Evolutionary conservation across 92 coral and sea anemone genomes (phyloP).

Genomic region (Pocillopora grandis): DNA sequence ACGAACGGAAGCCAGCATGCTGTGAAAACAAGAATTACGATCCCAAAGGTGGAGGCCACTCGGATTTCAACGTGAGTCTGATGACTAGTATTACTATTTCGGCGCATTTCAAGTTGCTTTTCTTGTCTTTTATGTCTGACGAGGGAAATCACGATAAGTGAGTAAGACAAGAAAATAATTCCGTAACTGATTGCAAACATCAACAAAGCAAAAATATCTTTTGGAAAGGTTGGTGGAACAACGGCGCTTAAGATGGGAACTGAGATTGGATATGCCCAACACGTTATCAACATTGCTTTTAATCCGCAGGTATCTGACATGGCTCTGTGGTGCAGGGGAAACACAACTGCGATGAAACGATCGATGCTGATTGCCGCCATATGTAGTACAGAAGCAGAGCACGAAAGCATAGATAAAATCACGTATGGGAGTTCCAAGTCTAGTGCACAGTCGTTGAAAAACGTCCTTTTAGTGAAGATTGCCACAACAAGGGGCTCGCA

Average conservation of each 20-base stretch:
- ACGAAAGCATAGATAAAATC: conserved; percentile 28
- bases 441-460: conserved; percentile 31
- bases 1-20: conserved; percentile 52
- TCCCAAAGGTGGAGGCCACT: conserved; percentile 48
- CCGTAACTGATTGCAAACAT: background rate
- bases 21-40: conserved; percentile 35
- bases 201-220: background rate
- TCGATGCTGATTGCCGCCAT: conserved; percentile 55
- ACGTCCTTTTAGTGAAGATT: conserved; percentile 11
- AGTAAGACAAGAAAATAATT: background rate
- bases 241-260: conserved; percentile 17
- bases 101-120: background rate
- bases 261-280: conserved; percentile 33
- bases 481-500: conserved; percentile 36
- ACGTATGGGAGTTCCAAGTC: conserved; percentile 29
- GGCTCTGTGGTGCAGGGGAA: conserved; percentile 34
- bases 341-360: conserved; percentile 41
- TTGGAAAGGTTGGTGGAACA: background rate
- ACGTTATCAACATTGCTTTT: conserved; percentile 20
- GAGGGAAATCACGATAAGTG: background rate
- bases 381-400: conserved; percentile 40
- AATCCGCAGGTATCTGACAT: conserved; percentile 33
- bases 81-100: background rate
- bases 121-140: background rate
- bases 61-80: conserved; percentile 35